Evolutionary conservation across 2,797 vertebrate genomes (phyloP), one percentile per base, ranked within the genome.

Genomic region (Apogon hyalosoma): DNA sequence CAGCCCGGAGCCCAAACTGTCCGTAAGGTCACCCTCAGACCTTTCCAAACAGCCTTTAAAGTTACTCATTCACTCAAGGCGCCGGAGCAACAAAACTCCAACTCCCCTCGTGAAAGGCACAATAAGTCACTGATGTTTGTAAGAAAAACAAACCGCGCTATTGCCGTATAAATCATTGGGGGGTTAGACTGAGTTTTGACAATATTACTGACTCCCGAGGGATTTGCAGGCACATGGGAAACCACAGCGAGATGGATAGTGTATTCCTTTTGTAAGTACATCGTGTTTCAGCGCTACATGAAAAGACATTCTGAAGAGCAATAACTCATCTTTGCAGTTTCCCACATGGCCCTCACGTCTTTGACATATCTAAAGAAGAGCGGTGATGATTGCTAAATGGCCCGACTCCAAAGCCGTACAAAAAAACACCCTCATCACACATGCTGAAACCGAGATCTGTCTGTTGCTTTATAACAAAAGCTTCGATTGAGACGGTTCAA

Each of bases 311-410:
- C 41, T 11, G 42, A 78, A 72, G 66, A 70, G 87, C 83, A 80
- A 84, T 89, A 86, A 88, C 70, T 91, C 85, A 84, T 90, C 78
- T 89, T 82, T 62, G 62, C 72, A 71, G 83, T 75, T 72, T 82
- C 87, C 88, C 90, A 86, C 87, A 91, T 87, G 64, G 69, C 91
- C 88, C 91, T 80, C 77, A 88, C 92, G 77, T 75, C 80, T 86
- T 73, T 83, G 69, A 86, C 82, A 77, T 86, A 90, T 82, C 87
- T 80, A 77, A 83, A 88, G 85, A 82, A 85, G 83, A 82, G 77
- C 78, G 86, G 87, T 72, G 88, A 85, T 93, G 92, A 93, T 91
- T 91, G 80, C 79, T 83, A 69, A 64, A 88, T 92, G 91, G 91
- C 88, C 28, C 39, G 2, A 63, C 66, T 91, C 87, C 90, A 93